These are phyloP conservation scores for Cynocephalus volans DNA, from an alignment of 2,113 vertebrate genomes.

Conservation along the genomic window DNA sequence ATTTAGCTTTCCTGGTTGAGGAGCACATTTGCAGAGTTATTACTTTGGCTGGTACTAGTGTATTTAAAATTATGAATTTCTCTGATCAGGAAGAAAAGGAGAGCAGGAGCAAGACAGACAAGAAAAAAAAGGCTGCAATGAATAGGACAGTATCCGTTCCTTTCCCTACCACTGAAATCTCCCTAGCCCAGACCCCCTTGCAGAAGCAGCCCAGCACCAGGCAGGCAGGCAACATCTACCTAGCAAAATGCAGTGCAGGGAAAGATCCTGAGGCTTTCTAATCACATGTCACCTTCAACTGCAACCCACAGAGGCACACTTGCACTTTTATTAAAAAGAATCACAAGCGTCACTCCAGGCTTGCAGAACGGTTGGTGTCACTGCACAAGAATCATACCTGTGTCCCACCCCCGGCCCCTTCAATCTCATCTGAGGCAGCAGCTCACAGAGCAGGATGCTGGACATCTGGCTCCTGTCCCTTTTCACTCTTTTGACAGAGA, in stretches of 20 bases:
- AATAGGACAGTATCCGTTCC: background rate
- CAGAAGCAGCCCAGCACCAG: background rate
- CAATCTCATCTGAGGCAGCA: background rate
- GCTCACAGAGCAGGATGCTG: background rate
- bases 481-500: background rate
- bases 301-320: background rate
- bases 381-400: background rate
- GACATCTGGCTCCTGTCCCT: background rate
- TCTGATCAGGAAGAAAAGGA: background rate
- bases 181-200: background rate
- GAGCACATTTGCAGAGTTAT: background rate
- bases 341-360: background rate
- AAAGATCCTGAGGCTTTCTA: background rate
- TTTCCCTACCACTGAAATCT: background rate
- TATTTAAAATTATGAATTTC: background rate
- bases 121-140: background rate
- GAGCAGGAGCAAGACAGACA: background rate
- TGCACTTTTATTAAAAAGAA: background rate
- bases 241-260: too few species aligned
- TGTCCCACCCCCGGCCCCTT: too few species aligned
- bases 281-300: background rate
- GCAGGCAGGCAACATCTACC: background rate
- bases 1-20: background rate
- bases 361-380: too few species aligned
- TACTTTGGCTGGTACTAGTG: background rate